These are phyloP conservation scores for Clunio marinus DNA, from an alignment of 2,888 invertebrate genomes.

Conservation along the genomic window DNA sequence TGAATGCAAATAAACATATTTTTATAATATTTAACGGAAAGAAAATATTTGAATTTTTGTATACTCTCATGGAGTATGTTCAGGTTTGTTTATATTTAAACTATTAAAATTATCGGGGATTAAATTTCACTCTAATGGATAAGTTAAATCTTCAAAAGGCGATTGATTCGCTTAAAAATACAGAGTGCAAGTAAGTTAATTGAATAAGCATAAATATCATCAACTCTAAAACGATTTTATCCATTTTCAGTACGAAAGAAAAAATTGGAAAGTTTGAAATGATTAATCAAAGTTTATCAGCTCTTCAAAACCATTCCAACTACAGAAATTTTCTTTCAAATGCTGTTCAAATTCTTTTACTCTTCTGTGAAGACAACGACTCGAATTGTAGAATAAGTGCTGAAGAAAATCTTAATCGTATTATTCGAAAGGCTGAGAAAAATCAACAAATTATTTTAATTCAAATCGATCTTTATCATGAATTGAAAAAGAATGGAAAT, in stretches of 20 bases:
- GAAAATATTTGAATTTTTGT: not conserved
- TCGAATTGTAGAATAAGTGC: constrained; percentile 74
- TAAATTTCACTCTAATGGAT: constrained; percentile 44
- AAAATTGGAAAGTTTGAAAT: constrained; percentile 66
- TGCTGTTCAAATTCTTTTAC: constrained; percentile 66
- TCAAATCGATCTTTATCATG: constrained; percentile 75
- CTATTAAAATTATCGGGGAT: not conserved
- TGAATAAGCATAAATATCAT: not conserved
- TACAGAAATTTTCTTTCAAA: constrained; percentile 63
- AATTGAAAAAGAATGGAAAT: constrained; percentile 73
- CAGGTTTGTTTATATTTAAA: not conserved
- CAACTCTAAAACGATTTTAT: no score
- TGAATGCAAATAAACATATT: no score
- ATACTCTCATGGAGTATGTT: no score
- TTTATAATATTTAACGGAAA: no score
- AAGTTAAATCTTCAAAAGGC: constrained; percentile 47
- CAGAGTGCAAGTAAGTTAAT: constrained; percentile 49
- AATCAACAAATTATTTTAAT: constrained; percentile 64
- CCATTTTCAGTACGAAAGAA: constrained; percentile 63
- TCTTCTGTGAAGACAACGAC: constrained; percentile 71
- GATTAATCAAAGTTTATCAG: constrained; percentile 62
- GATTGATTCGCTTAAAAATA: constrained; percentile 49
- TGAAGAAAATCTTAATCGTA: constrained; percentile 75
- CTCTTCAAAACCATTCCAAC: constrained; percentile 54
- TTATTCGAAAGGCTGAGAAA: constrained; percentile 66